Evolutionary conservation across 2,888 invertebrate genomes (phyloP), one percentile per base, ranked within the genome.

Genomic region (Epistrophe grossulariae): DNA sequence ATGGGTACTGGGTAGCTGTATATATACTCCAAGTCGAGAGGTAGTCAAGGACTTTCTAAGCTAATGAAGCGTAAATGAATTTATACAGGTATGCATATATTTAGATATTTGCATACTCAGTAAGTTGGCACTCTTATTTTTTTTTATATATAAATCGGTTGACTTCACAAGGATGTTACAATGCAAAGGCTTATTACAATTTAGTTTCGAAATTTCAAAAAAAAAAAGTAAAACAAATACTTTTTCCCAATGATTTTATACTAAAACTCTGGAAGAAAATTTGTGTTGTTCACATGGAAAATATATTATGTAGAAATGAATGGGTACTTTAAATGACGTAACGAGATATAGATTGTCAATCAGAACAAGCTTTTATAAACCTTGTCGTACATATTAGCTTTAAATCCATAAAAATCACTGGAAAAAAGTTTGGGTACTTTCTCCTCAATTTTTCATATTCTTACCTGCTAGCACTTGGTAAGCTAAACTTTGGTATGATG

Each of bases 21-120:
- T 24, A 24, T 4, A 0, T 31, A n/a, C 17, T 59, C 10, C 9
- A 55, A 55, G 59, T 48, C 17, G 9, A 28, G 28, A 40, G 13
- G 6, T 31, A 57, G 10, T 10, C 40, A 40, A 52, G 52, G 50
- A 38, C 19, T 13, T 73, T n/a, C n/a, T 72, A 74, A 72, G 83
- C 70, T 74, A 87, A 87, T 83, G 87, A 87, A 79, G 74, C 87
- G 76, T 72, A 45, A 57, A 66, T 79, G 66, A 70, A 87, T 87
- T 87, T 87, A 83, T 87, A 31, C 1, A 55, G 55, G 55, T 55
- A 55, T n/a, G 7, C 6, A 19, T 7, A 4, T 10, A 17, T 31
- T 3, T 7, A 24, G 24, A 10, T 31, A 31, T 64, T n/a, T 35
- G 35, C 8, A 13, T 15, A 6, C 43, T 76, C 64, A 79, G 70